Evolutionary conservation across 2,113 vertebrate genomes (phyloP).

Genomic region (Zapornia atra): DNA sequence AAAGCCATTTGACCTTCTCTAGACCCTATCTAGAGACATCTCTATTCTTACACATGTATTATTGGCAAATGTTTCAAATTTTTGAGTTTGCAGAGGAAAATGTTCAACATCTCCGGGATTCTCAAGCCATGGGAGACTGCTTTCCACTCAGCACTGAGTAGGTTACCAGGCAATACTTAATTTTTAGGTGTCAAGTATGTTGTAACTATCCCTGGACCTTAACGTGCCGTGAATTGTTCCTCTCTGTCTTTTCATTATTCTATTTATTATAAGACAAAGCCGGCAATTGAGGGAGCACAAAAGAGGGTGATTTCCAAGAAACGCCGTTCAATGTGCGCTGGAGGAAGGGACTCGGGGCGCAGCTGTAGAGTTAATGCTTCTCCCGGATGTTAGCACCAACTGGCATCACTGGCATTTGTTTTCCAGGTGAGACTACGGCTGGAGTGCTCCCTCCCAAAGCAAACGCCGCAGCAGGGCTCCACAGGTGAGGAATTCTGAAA

Average conservation of each 20-base stretch:
- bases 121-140: slow-evolving; percentile 14
- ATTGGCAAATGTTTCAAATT: slow-evolving; percentile 66
- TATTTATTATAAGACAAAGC: not conserved
- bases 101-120: slow-evolving; percentile 63
- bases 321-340: not conserved
- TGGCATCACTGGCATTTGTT: not conserved
- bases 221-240: not conserved
- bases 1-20: slow-evolving; percentile 56
- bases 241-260: not conserved
- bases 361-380: not conserved
- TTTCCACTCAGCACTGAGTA: not conserved
- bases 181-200: not conserved
- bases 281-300: not conserved
- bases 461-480: not conserved
- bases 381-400: not conserved
- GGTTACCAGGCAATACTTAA: not conserved
- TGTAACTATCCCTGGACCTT: not conserved
- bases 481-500: not conserved
- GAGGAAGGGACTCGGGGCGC: not conserved
- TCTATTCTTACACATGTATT: slow-evolving; percentile 62
- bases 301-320: not conserved
- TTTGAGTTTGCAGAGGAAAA: slow-evolving; percentile 60
- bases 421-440: not conserved
- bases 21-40: slow-evolving; percentile 37
- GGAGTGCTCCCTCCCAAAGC: not conserved